These are phyloP conservation scores for Eutrigla gurnardus DNA, from an alignment of 2,797 vertebrate genomes.

Conservation along the genomic window DNA sequence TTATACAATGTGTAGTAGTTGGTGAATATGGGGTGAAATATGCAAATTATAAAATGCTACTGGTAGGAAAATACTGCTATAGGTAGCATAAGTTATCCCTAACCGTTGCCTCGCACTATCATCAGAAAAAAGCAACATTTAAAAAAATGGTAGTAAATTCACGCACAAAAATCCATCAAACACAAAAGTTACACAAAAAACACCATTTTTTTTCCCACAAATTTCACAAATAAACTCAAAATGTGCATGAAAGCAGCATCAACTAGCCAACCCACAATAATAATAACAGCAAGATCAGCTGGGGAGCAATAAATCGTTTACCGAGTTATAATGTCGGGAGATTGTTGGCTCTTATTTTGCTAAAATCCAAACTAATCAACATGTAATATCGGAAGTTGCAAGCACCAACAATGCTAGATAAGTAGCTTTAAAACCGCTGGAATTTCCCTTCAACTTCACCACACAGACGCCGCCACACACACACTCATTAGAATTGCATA, in stretches of 20 bases:
- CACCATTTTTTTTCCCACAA: background rate
- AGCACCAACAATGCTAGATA: slow-evolving; percentile 9
- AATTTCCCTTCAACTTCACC: slow-evolving; percentile 22
- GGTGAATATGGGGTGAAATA: background rate
- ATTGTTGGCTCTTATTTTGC: slow-evolving; percentile 47
- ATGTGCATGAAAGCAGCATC: slow-evolving; percentile 27
- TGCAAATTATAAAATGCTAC: background rate
- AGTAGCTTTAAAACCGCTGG: slow-evolving; percentile 18
- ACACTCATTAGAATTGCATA: slow-evolving; percentile 17
- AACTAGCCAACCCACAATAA: slow-evolving; percentile 34
- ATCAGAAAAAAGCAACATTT: slow-evolving; percentile 7
- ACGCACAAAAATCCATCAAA: slow-evolving; percentile 23
- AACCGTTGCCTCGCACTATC: background rate
- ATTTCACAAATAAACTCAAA: slow-evolving; percentile 20
- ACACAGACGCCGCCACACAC: slow-evolving; percentile 6
- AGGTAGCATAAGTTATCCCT: background rate
- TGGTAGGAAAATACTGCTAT: background rate
- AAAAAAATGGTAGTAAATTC: background rate
- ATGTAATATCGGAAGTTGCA: slow-evolving; percentile 25
- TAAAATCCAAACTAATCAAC: slow-evolving; percentile 48
- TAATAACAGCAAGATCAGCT: slow-evolving; percentile 33
- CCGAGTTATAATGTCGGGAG: slow-evolving; percentile 45
- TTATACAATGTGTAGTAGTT: background rate
- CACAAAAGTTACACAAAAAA: slow-evolving; percentile 25
- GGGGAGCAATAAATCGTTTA: slow-evolving; percentile 23